Evolutionary conservation across 2,113 vertebrate species (phyloP).

Genomic region (Mesitornis unicolor): DNA sequence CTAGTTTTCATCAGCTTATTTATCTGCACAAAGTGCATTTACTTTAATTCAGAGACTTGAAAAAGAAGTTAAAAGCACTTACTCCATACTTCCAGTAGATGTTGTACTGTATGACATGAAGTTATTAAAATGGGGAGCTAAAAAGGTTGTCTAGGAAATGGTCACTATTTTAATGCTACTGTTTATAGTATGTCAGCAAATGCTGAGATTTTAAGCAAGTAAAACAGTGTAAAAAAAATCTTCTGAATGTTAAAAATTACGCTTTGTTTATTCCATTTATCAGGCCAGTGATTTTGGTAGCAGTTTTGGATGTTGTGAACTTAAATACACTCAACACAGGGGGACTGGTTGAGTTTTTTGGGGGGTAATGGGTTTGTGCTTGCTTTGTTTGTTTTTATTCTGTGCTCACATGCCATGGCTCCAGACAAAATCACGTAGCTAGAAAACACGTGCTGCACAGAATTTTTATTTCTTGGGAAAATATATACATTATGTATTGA

Average conservation of each 20-base stretch:
- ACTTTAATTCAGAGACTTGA: neutral
- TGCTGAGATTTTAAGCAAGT: neutral
- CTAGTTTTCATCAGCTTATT: neutral
- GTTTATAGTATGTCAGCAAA: neutral
- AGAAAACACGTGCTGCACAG: accelerated
- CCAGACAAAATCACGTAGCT: neutral
- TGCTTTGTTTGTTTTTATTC: neutral
- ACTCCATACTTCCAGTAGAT: neutral
- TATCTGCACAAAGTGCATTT: neutral
- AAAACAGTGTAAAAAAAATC: no score
- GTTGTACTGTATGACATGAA: neutral
- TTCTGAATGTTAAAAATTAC: neutral
- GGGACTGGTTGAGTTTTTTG: no score
- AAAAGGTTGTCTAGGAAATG: neutral
- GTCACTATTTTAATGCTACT: neutral
- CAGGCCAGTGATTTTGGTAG: neutral
- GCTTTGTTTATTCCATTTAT: neutral
- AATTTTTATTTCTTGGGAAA: neutral
- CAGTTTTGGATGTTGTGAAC: neutral
- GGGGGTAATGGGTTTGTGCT: accelerated
- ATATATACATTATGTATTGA: neutral
- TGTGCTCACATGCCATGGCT: neutral
- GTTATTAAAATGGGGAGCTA: neutral
- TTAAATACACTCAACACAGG: neutral
- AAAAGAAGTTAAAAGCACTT: neutral